These are phyloP conservation scores for Rhagium mordax DNA, from an alignment of 2,888 invertebrate genomes.

Conservation along the genomic window DNA sequence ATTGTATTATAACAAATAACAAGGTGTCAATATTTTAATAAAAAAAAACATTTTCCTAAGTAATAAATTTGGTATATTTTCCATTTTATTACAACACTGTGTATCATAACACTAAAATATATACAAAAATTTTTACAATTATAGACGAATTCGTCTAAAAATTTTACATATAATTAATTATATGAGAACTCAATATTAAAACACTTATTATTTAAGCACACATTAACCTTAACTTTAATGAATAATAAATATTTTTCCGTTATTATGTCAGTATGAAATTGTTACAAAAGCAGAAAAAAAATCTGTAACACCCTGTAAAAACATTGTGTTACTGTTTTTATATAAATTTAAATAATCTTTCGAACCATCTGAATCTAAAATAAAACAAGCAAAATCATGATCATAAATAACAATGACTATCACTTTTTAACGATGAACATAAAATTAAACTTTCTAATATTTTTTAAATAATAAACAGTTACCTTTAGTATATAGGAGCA, in stretches of 20 bases:
- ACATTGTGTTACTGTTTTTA: slow-evolving; percentile 11
- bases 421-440: slow-evolving; percentile 30
- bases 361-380: not conserved
- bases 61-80: slow-evolving; percentile 58
- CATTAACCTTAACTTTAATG: slow-evolving; percentile 45
- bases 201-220: slow-evolving; percentile 56
- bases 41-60: slow-evolving; percentile 29
- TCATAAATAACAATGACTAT: slow-evolving; percentile 30
- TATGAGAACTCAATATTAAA: slow-evolving; percentile 45
- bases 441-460: slow-evolving; percentile 22
- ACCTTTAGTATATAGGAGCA: slow-evolving; percentile 1
- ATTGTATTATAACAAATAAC: no score
- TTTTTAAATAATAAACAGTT: slow-evolving; percentile 18
- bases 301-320: slow-evolving; percentile 24
- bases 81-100: slow-evolving; percentile 59
- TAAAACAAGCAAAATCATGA: slow-evolving; percentile 19
- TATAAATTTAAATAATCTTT: slow-evolving; percentile 11
- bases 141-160: slow-evolving; percentile 54
- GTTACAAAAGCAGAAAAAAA: slow-evolving; percentile 49
- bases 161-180: slow-evolving; percentile 39
- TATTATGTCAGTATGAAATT: slow-evolving; percentile 45
- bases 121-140: slow-evolving; percentile 60
- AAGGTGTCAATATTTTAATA: not conserved
- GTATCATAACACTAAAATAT: slow-evolving; percentile 57
- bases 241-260: slow-evolving; percentile 47